These are phyloP conservation scores for Anolis apletophallus DNA, from an alignment of 2,797 vertebrate species.

Conservation along the genomic window DNA sequence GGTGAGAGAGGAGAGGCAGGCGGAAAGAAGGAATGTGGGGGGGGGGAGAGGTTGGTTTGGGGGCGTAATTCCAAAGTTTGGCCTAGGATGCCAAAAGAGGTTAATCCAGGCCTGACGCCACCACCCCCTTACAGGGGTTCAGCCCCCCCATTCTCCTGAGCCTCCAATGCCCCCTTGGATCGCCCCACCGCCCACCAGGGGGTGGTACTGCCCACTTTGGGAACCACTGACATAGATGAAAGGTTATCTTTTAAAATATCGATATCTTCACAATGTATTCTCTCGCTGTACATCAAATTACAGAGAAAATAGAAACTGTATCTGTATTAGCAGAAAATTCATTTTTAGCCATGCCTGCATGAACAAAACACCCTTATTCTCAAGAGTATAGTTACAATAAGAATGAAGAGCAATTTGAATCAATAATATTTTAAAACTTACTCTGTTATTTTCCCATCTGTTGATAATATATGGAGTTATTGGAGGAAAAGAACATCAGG, in stretches of 20 bases:
- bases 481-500: slow-evolving; percentile 14
- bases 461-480: neutral
- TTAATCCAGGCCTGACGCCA: no score
- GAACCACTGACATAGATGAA: no score
- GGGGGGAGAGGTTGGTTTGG: no score
- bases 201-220: no score
- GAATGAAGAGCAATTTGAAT: slow-evolving; percentile 14
- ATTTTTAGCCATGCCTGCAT: neutral
- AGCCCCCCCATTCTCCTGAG: no score
- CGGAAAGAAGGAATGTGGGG: no score
- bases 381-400: neutral
- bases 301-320: neutral
- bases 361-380: slow-evolving; percentile 6
- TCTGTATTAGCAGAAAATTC: slow-evolving; percentile 18
- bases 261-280: neutral
- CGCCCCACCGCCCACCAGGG: no score
- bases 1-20: no score
- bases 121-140: no score
- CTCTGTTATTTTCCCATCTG: slow-evolving; percentile 7
- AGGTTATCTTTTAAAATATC: neutral
- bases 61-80: no score
- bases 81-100: no score
- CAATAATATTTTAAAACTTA: slow-evolving; percentile 23
- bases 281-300: neutral
- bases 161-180: no score